Evolutionary conservation across 1,140 invertebrate genomes (phyloP), one percentile per base, ranked within the genome.

Genomic region (Drosophila erecta): DNA sequence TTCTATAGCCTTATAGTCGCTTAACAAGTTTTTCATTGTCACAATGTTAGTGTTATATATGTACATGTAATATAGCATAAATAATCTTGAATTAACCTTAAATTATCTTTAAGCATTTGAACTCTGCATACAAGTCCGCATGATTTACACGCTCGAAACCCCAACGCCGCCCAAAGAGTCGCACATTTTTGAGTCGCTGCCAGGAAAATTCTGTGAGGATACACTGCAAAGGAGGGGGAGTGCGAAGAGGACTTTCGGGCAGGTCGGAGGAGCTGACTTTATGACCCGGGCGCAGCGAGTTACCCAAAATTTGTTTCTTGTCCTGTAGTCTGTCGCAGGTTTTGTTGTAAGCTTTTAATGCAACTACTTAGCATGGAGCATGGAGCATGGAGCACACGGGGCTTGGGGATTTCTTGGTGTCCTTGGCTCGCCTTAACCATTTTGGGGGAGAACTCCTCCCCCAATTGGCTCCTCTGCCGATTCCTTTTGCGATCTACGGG

Each of bases 321-420:
- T 64, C 50, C 53, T 57, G 54, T 79, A 54, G 56, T 62, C 56
- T 69, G 70, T 64, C 66, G 64, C 43, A 70, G 66, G 81, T 62
- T 76, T 77, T 74, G 77, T 74, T 65, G 67, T 77, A 70, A 72
- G 67, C 79, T 83, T 84, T 87, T 89, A 87, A 87, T 87, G 85
- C 84, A 89, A 89, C 84, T 89, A 87, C 84, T 87, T 87, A 87
- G 76, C 60, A 46, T 49, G 61, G 57, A 54, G 51, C 38, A 17
- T 44, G 27, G 4, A 24, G 22, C 22, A 24, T 30, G 30, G 30
- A 30, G 54, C 38, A 17, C 40, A 30, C n/a, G 11, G 71, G 30
- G 24, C 15, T 15, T 11, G 7, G 30, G 24, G n/a, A 2, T n/a
- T 47, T 11, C 27, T 33, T 17, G 14, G 62, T 80, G 84, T 89